Base-by-base conservation (phyloP, 1,140 invertebrate genomes). In the Pseudomyrmex sp. region DNA sequence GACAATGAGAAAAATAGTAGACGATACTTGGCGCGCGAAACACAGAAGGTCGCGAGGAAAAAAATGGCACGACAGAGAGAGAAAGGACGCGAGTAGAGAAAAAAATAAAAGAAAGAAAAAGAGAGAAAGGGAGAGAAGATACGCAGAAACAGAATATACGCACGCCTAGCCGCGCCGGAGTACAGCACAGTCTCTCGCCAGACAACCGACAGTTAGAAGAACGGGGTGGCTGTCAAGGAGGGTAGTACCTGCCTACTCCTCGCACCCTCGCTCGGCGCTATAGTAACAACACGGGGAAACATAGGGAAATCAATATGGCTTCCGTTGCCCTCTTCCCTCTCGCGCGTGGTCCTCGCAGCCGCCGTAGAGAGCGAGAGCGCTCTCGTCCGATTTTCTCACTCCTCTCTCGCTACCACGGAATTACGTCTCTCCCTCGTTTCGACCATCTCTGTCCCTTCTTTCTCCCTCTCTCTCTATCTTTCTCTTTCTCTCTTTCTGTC, bases 221-320 rank as follows among this genome's bases (percentile, higher is more conserved):
- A 87, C 85, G 82, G 89, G 86, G 76, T 86, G 83, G 84, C 48
- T 82, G 88, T 76, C 70, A 86, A 76, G 69, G 83, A 84, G 82
- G 86, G 85, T 85, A 90, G 90, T 89, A 90, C 89, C 89, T 91
- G 90, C 91, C 87, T 91, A 90, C 89, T 91, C 90, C 91, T 93
- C 91, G 92, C 90, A 90, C 91, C 91, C 92, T 92, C 92, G 89
- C 83, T 88, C 92, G 92, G 92, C 91, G 92, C 93, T 94, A 94
- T 94, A 94, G 93, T 94, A 94, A 94, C 94, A 94, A 94, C 92
- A 94, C 93, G 91, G 93, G 92, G 93, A 94, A 94, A 94, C 93
- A 94, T 94, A 94, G 94, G 94, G 94, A 94, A 94, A 94, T 94
- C 94, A 94, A 94, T 94, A 94, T 94, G 94, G 94, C 93, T 94